Base-by-base conservation (phyloP, 2,888 invertebrate genomes). In the Hylaea fasciaria region DNA sequence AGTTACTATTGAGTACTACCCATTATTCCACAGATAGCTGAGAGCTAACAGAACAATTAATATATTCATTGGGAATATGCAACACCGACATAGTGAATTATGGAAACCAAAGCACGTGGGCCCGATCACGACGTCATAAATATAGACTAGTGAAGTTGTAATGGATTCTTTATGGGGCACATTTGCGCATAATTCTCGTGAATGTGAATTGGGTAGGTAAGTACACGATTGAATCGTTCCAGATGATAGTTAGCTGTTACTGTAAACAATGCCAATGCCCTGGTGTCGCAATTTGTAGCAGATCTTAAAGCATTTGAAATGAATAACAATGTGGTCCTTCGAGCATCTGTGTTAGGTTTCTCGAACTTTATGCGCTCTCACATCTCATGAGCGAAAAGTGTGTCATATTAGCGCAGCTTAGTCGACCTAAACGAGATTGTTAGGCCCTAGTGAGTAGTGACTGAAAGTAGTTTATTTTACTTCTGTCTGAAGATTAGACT, bases 61-160 rank as follows among this genome's bases (percentile, higher is more conserved):
- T 68, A 52, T 58, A 63, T 63, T 54, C 50, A 55, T 49, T 53
- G 37, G 41, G 59, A 64, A 59, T 65, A 61, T 59, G 44, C 64
- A 64, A 64, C 17, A 44, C 40, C 13, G 32, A 43, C 47, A 56
- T 51, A 49, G 62, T 67, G 63, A 62, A 64, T 69, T 64, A 68
- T 66, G 45, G 58, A 60, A 57, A 51, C 49, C 62, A 54, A 50
- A 51, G 22, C 22, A 22, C 22, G 67, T 64, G 57, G 64, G 65
- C 28, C 44, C 39, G 46, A 60, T 59, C 65, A 67, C 64, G 64
- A 62, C 46, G 56, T 58, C 47, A 28, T 60, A 56, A 60, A 59
- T 52, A 53, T 49, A 46, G 45, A 29, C 17, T 50, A 44, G 54
- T 54, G 46, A 46, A 49, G 57, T 57, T 54, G 50, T 57, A 47